phyloP scores from a whole-genome alignment of 2,888 invertebrate genomes.

The Globia sparganii region DNA sequence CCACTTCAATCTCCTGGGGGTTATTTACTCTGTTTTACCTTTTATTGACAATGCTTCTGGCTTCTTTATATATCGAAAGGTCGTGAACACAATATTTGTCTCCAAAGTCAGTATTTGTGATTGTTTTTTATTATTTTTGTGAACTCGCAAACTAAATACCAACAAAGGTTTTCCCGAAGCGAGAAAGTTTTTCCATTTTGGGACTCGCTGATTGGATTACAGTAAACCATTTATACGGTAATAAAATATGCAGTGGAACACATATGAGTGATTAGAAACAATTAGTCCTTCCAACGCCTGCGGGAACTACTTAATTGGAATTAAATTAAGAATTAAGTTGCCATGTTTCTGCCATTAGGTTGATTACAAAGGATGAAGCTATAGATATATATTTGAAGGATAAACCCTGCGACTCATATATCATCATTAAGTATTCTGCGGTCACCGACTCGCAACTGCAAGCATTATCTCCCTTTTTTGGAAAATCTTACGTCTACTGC shows the following conservation, averaged over 20 bases:
- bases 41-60: constrained; percentile 37
- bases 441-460: constrained; percentile 6
- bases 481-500: constrained; percentile 13
- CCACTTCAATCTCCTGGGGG: constrained; percentile 30
- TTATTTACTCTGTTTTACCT: constrained; percentile 39
- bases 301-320: constrained; percentile 42
- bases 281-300: constrained; percentile 29
- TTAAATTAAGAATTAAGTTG: constrained; percentile 43
- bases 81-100: constrained; percentile 40
- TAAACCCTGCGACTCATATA: not conserved
- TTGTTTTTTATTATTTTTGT: constrained; percentile 38
- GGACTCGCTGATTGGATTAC: constrained; percentile 13
- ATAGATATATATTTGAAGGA: constrained; percentile 1
- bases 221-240: constrained; percentile 35
- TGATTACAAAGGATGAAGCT: constrained; percentile 31
- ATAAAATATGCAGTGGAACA: constrained; percentile 33
- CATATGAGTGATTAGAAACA: constrained; percentile 37
- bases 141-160: constrained; percentile 10
- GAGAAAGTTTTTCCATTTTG: constrained; percentile 29
- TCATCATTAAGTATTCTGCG: constrained; percentile 15
- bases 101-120: constrained; percentile 6
- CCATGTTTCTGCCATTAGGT: constrained; percentile 49
- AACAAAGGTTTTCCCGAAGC: constrained; percentile 15
- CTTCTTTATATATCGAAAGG: constrained; percentile 22
- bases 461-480: constrained; percentile 47